Base-by-base conservation (phyloP, 2,888 invertebrate genomes). In the Daptonema setosum region DNA sequence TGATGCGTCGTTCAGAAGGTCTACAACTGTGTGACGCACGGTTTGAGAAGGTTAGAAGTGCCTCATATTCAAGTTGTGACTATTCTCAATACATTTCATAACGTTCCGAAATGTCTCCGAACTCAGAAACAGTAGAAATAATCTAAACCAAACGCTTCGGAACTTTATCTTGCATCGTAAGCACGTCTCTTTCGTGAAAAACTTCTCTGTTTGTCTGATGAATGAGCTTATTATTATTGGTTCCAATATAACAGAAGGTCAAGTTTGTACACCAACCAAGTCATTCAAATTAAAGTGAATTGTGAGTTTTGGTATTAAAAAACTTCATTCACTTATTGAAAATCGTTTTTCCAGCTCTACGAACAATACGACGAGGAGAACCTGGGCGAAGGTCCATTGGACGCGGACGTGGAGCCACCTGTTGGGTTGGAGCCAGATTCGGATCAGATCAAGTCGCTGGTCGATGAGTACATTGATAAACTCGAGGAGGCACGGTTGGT, bases 281-380 rank as follows among this genome's bases (percentile, higher is more conserved):
- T n/a, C n/a, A n/a, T n/a, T n/a, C n/a, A n/a, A n/a, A n/a, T n/a
- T 17, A 50, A 50, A 25, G n/a, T n/a, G 22, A 25, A 17, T 50
- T 50, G 11, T 50, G 11, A n/a, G 14, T 17, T 52, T 52, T 17
- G 14, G n/a, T 25, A 20, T 52, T 35, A 1, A 28, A 22, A 17
- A 1, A 2, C 35, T 58, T 41, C 1, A 20, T 28, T n/a, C 51
- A 22, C 22, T 54, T 55, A 41, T 41, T 20, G 11, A 14, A 14
- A 11, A 41, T 20, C 20, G 11, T 26, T 57, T 30, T 70, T 70
- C 53, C 63, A 81, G 80, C 76, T 83, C 71, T 87, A 80, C 72
- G 81, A 81, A 0, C 80, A 79, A 57, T 93, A 90, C 70, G 85
- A 87, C 66, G 87, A 88, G 63, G 81, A 79, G 8, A 85, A 88